These are phyloP conservation scores for Enteromius radiatus DNA, from an alignment of 2,797 vertebrate genomes.

Conservation along the genomic window DNA sequence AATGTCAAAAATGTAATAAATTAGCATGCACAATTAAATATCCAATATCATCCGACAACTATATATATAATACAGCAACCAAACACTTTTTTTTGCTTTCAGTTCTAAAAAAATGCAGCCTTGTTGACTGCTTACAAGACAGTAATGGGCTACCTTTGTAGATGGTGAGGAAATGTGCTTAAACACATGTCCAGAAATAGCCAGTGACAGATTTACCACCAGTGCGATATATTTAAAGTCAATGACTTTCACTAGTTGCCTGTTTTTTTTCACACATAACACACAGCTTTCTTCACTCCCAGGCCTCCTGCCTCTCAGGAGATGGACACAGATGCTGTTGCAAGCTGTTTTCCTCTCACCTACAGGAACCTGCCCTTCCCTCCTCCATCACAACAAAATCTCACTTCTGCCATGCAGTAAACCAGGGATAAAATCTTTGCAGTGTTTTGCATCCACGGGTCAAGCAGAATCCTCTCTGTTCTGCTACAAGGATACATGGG, in stretches of 20 bases:
- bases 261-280: constrained; percentile 17
- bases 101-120: background rate
- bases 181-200: constrained; percentile 26
- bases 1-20: background rate
- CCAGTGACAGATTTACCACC: background rate
- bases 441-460: background rate
- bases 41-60: background rate
- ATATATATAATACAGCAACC: background rate
- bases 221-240: constrained; percentile 20
- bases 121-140: background rate
- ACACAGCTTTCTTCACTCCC: background rate
- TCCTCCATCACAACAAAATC: constrained; percentile 16
- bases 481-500: background rate
- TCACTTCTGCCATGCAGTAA: constrained; percentile 9
- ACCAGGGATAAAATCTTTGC: constrained; percentile 1
- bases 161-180: background rate
- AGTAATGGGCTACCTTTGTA: background rate
- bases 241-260: background rate
- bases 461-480: background rate
- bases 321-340: constrained; percentile 28
- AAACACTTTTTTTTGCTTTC: background rate
- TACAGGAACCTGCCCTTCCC: constrained; percentile 1
- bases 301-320: constrained; percentile 15
- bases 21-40: background rate
- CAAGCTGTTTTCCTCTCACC: constrained; percentile 23